These are phyloP conservation scores for Sporophila hypoxantha DNA, from an alignment of 2,113 vertebrate species.

Conservation along the genomic window DNA sequence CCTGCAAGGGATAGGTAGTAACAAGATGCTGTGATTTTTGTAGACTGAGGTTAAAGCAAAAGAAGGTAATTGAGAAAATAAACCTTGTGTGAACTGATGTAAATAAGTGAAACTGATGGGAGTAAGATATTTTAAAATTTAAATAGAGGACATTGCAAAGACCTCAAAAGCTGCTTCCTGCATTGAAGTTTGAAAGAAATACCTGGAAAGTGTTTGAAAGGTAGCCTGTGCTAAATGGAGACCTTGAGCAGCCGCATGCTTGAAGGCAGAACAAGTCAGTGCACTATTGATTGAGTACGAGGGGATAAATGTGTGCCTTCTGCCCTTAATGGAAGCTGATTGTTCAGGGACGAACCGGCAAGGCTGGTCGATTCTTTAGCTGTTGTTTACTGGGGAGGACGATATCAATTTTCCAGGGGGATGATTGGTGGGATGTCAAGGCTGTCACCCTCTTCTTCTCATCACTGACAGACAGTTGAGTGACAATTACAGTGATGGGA, in stretches of 20 bases:
- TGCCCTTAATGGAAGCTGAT: slow-evolving; percentile 80
- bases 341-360: slow-evolving; percentile 69
- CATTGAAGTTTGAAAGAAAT: background rate
- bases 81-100: background rate
- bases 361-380: slow-evolving; percentile 74
- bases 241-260: slow-evolving; percentile 41
- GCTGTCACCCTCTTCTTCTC: slow-evolving; percentile 73
- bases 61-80: background rate
- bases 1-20: background rate
- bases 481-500: slow-evolving; percentile 73
- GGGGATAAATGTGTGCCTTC: slow-evolving; percentile 75
- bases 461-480: slow-evolving; percentile 69
- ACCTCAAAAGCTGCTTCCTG: background rate
- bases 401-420: slow-evolving; percentile 77
- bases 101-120: background rate
- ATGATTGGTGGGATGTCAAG: slow-evolving; percentile 78
- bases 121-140: background rate
- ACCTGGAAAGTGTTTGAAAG: slow-evolving; percentile 32
- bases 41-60: background rate
- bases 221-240: slow-evolving; percentile 52
- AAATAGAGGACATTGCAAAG: background rate
- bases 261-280: slow-evolving; percentile 46
- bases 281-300: slow-evolving; percentile 67
- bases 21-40: background rate
- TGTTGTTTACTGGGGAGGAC: slow-evolving; percentile 80